These are phyloP conservation scores for Etheostoma spectabile DNA, from an alignment of 2,113 vertebrate genomes.

Conservation along the genomic window DNA sequence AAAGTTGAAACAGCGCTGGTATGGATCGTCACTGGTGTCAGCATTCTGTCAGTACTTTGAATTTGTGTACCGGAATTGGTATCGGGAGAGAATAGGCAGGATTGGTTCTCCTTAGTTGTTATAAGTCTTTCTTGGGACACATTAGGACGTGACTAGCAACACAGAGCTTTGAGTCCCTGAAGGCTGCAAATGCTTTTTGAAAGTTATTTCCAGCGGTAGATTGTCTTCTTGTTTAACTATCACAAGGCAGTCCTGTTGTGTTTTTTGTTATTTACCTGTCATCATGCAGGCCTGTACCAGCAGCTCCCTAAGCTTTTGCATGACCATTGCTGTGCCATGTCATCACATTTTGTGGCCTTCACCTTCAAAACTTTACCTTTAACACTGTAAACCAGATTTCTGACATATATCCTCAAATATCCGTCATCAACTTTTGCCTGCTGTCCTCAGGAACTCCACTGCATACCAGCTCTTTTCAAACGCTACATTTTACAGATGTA, in stretches of 20 bases:
- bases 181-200: not conserved
- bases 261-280: conserved; percentile 36
- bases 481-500: conserved; percentile 73
- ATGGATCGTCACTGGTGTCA: not conserved
- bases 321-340: conserved; percentile 49
- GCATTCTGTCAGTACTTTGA: not conserved
- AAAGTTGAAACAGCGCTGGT: not conserved
- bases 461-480: conserved; percentile 65
- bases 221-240: conserved; percentile 12
- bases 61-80: not conserved
- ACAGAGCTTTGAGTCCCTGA: not conserved
- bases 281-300: conserved; percentile 6
- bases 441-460: conserved; percentile 48
- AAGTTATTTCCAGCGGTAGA: not conserved
- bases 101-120: not conserved
- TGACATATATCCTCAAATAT: conserved; percentile 40
- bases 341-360: conserved; percentile 49
- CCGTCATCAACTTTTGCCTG: conserved; percentile 48
- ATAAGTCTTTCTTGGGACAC: not conserved
- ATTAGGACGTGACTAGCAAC: not conserved
- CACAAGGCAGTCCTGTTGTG: conserved; percentile 30
- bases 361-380: not conserved
- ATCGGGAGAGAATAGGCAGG: not conserved
- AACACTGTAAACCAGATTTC: conserved; percentile 28
- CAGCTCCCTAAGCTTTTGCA: conserved; percentile 9